Evolutionary conservation across 2,113 vertebrate genomes (phyloP).

Genomic region (Misgurnus anguillicaudatus): DNA sequence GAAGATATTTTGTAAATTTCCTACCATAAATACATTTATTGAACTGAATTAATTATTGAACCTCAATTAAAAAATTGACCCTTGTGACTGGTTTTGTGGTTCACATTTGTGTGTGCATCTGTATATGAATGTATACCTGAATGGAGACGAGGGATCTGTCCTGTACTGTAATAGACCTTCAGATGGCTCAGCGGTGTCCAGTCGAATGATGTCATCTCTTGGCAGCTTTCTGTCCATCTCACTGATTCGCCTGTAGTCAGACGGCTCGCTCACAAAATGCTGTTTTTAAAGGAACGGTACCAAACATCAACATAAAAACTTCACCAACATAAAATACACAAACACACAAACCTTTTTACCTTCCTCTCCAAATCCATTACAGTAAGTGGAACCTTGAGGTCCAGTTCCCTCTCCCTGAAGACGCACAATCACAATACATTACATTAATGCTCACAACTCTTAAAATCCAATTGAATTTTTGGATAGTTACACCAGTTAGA

Average conservation of each 20-base stretch:
- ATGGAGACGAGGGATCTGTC: not conserved
- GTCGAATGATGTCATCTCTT: not conserved
- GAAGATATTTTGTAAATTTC: no score
- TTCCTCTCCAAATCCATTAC: constrained; percentile 20
- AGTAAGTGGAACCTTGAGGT: not conserved
- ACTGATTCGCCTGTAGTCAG: not conserved
- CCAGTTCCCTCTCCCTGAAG: constrained; percentile 30
- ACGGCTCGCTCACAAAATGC: not conserved
- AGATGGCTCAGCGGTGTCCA: not conserved
- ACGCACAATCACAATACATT: not conserved
- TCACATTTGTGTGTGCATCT: not conserved
- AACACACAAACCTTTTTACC: not conserved
- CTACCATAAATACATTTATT: no score
- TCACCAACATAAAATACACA: not conserved
- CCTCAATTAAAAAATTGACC: no score
- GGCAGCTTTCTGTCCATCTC: not conserved
- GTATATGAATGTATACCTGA: constrained; percentile 3
- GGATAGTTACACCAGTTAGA: not conserved
- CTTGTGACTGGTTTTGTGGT: no score
- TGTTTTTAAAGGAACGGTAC: not conserved
- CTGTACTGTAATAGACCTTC: constrained; percentile 19
- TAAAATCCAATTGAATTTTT: not conserved
- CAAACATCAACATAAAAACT: not conserved
- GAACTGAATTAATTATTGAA: no score
- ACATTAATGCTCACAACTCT: not conserved